A percentile compares a stretch with the other conserved stretches of the same genome.
These are phyloP conservation scores for Arctia plantaginis DNA, from an alignment of 2,888 invertebrate genomes.

Conservation along the genomic window DNA sequence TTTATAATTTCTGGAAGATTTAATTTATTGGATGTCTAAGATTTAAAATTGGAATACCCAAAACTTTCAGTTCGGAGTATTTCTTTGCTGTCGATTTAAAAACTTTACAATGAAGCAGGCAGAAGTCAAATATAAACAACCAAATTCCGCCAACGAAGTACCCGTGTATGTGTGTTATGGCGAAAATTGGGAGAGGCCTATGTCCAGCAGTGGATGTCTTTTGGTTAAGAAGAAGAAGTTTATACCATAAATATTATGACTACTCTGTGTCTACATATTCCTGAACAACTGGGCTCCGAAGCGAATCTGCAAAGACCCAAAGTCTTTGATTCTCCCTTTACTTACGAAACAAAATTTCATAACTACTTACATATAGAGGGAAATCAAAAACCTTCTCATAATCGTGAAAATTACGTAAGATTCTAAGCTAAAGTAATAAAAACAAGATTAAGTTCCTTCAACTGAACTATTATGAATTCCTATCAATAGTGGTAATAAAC, in stretches of 20 bases:
- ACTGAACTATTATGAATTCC: slow-evolving; percentile 11
- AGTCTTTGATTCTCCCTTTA: neutral
- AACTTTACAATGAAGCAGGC: neutral
- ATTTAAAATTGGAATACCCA: neutral
- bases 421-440: neutral
- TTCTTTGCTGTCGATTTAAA: neutral
- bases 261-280: neutral
- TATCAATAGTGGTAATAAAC: slow-evolving; percentile 16
- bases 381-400: too few relatives aligned
- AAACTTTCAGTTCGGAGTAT: neutral
- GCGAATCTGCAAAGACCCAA: neutral
- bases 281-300: neutral
- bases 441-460: neutral
- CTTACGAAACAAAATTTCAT: neutral
- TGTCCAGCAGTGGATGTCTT: too few relatives aligned
- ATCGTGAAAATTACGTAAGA: neutral
- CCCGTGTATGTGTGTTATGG: too few relatives aligned
- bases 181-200: too few relatives aligned
- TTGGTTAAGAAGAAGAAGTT: neutral
- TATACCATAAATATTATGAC: neutral
- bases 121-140: neutral
- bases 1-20: neutral
- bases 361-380: too few relatives aligned
- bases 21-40: neutral
- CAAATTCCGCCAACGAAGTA: neutral